Evolutionary conservation across 2,888 invertebrate genomes (phyloP), one percentile per base, ranked within the genome.

Genomic region (Lepidocyrtinus sp.): DNA sequence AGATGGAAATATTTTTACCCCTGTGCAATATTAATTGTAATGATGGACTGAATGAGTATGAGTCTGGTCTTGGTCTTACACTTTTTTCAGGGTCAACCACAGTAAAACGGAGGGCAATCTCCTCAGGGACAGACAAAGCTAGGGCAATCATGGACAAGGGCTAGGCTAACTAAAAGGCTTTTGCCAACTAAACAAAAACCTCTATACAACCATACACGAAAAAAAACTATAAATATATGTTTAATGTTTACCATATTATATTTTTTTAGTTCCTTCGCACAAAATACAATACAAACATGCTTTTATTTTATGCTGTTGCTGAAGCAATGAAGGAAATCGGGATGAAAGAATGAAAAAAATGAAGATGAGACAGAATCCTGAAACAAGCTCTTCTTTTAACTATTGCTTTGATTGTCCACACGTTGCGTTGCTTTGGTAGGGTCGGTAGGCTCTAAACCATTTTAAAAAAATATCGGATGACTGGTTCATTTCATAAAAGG

Each of bases 81-180:
- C 5, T 36, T 36, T 50, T 50, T 76, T 70, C 67, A 77, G 77
- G 77, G 72, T 72, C 72, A 77, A 71, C 61, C 59, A 55, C 64
- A 46, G 55, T 65, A 63, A 50, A 50, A 68, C 62, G 26, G 71
- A 82, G 82, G 82, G 74, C 77, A 82, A 82, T 77, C 77, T 77
- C 77, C 77, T 82, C 77, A 82, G 77, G 82, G 82, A 74, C 82
- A 76, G 65, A 70, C 76, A 75, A 75, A n/a, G 68, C 50, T 65
- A 67, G 5, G 36, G 36, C 65, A 74, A 67, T 76, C 70, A 76
- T 76, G 76, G 76, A 71, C 76, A 76, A 76, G 76, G 76, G 76
- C 76, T 76, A 76, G 76, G 76, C 76, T 64, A 63, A 62, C 26
- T 69, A 55, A 59, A 67, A 67, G 61, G 24, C 75, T 65, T 75